Evolutionary conservation across 2,113 vertebrate species (phyloP), one percentile per base, ranked within the genome.

Genomic region (Lucifuga dentata): DNA sequence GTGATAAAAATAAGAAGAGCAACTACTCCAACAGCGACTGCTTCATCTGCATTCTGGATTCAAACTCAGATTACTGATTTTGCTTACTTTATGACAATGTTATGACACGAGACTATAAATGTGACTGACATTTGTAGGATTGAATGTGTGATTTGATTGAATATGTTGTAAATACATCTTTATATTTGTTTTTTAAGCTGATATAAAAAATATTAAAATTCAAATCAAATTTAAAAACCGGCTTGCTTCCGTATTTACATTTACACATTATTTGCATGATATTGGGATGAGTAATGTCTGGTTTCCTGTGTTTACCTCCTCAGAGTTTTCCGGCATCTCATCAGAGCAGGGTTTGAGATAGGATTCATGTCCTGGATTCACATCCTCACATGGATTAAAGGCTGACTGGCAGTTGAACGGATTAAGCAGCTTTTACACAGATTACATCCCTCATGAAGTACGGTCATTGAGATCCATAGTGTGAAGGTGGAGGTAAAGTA

Each of bases 91-190:
- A 53, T 48, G 44, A 55, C 36, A 50, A 67, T 78, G 70, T 76
- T 73, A 56, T 57, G 36, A 59, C 65, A 35, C 55, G 39, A 33
- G 73, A 19, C 57, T 16, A 43, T 49, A 20, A 49, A 24, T 39
- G 43, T 50, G 24, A 20, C 26, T 11, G 62, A 12, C 57, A 72
- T 36, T 38, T 7, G 1, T 50, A 32, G 24, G 41, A 6, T 26
- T 49, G 36, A 53, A 24, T 44, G 72, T 62, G 50, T 76, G 67
- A 52, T 15, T 17, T 49, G 23, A 35, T 67, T 68, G 38, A 72
- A 69, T 35, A 73, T 23, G 29, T 50, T 90, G 86, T 90, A 89
- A 69, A 91, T 90, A 91, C 53, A 81, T 62, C 24, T 86, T 83
- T 90, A 76, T 73, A 78, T 71, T 80, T 61, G 29, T 76, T 86